Evolutionary conservation across 1,140 invertebrate species (phyloP).

Genomic region (Leptoteleia sp.): DNA sequence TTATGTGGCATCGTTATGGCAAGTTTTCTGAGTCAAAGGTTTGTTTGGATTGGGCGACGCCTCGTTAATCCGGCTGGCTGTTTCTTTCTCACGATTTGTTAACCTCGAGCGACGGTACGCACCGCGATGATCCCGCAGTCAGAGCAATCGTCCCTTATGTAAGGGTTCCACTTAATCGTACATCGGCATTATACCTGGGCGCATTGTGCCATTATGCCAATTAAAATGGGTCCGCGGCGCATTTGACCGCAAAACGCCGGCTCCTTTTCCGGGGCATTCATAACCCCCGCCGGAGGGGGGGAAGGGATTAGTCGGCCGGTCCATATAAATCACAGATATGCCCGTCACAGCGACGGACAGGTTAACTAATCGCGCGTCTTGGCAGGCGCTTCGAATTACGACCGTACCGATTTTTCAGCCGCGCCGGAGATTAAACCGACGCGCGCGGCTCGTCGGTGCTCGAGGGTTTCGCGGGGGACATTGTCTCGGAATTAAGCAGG

Average conservation of each 20-base stretch:
- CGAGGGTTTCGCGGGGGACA: too few relatives aligned
- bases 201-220: constrained; percentile 62
- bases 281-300: constrained; percentile 29
- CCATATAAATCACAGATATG: constrained; percentile 74
- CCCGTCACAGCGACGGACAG: constrained; percentile 57
- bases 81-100: constrained; percentile 38
- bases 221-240: constrained; percentile 51
- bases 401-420: constrained; percentile 39
- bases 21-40: constrained; percentile 29
- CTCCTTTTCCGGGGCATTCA: constrained; percentile 43
- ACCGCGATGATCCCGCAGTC: constrained; percentile 19
- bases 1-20: constrained; percentile 13
- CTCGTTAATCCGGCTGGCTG: constrained; percentile 13
- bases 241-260: constrained; percentile 61
- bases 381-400: constrained; percentile 69
- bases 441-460: too few relatives aligned
- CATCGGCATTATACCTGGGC: constrained; percentile 49
- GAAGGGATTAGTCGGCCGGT: constrained; percentile 74
- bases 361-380: constrained; percentile 72
- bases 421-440: constrained; percentile 29
- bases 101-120: constrained; percentile 16
- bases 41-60: constrained; percentile 18
- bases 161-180: constrained; percentile 46
- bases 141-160: constrained; percentile 34
- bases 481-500: too few relatives aligned